Evolutionary conservation across 1,140 invertebrate species (phyloP), one percentile per base, ranked within the genome.

Genomic region (Drosophila malerkotliana): DNA sequence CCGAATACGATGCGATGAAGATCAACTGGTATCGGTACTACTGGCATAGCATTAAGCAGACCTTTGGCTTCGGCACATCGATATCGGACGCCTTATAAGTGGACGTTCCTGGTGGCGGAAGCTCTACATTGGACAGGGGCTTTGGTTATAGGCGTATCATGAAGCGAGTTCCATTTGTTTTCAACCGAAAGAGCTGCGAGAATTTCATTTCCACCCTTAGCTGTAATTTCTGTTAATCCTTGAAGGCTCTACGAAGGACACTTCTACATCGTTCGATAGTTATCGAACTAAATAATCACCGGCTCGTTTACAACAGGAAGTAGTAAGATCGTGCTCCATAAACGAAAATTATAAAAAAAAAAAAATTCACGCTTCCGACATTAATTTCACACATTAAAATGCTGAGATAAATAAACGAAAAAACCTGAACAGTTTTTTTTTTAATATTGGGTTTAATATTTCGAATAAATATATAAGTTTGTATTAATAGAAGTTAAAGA

Each of bases 11-110:
- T 24, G 94, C 94, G 47, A 99, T 97, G 12, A 94, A 94, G 85
- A 94, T 96, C 68, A 98, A 98, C 82, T 99, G 98, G 98, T 94
- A 96, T 64, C 93, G 95, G 53, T 98, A 98, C 92, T 99, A 98
- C 91, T 99, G 97, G 95, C 95, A 98, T 77, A 94, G 97, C 66
- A 98, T 99, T 80, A 98, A 97, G 92, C 94, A 96, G 89, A 96
- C 96, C 1, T 98, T 99, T 92, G 97, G 98, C 34, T 99, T 97
- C 92, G 98, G 97, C 26, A 95, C 94, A 7, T 95, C 96, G 80
- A 73, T 92, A 48, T 39, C 73, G 6, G 81, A 80, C 48, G 37
- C 72, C 28, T 89, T 87, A 78, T 91, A 91, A 91, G 39, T 69
- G 8, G 30, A 51, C 53, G 48, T 37, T 14, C 39, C 7, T 10